Evolutionary conservation across 2,113 vertebrate species (phyloP).

Genomic region (Octodon degus): DNA sequence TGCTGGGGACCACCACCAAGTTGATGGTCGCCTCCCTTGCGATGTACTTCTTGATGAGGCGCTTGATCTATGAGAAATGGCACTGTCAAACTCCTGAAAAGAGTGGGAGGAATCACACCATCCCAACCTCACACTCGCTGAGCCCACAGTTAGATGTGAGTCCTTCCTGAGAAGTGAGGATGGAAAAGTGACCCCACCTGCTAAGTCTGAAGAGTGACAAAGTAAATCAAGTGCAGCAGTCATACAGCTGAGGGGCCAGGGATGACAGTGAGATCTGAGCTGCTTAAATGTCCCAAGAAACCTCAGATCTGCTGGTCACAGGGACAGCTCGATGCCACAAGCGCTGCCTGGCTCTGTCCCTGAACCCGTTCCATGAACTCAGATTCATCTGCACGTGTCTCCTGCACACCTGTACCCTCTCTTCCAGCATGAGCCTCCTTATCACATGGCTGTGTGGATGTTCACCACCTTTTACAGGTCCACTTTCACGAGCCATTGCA

Average conservation of each 20-base stretch:
- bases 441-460: neutral
- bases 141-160: neutral
- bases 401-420: neutral
- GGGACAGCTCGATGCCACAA: neutral
- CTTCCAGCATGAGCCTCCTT: neutral
- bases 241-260: neutral
- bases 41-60: slow-evolving; percentile 89
- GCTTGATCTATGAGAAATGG: slow-evolving; percentile 89
- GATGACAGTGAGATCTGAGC: neutral
- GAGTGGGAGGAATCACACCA: neutral
- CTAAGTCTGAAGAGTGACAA: neutral
- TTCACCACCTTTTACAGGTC: neutral
- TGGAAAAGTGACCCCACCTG: neutral
- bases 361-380: no score
- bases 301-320: neutral
- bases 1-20: slow-evolving; percentile 93
- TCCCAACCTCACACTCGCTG: neutral
- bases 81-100: neutral
- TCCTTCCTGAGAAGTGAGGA: neutral
- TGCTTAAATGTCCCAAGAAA: neutral
- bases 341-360: neutral
- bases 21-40: slow-evolving; percentile 91
- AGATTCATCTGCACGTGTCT: neutral
- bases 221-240: neutral
- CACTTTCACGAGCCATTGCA: neutral